A percentile compares a stretch with the other conserved stretches of the same genome.
phyloP scores from a whole-genome alignment of 1,140 invertebrate genomes.

The Akabosia matsudoensis region DNA sequence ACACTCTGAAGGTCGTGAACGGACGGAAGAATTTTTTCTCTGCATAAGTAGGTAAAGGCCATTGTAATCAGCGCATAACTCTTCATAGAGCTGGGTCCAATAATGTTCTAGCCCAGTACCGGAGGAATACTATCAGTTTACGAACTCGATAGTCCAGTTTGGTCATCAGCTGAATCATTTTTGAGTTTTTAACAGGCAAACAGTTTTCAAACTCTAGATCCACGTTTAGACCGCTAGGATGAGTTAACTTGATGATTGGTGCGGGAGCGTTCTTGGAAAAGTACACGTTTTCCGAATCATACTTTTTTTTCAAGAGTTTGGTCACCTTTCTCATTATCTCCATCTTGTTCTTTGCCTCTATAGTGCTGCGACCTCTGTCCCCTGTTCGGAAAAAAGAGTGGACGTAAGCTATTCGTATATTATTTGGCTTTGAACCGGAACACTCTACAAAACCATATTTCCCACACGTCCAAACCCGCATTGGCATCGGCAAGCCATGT shows the following conservation, averaged over 20 bases:
- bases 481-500: slow-evolving; percentile 1
- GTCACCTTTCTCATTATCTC: background rate
- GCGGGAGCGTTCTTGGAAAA: slow-evolving; percentile 57
- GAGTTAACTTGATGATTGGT: slow-evolving; percentile 67
- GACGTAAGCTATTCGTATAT: too few species aligned
- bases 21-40: slow-evolving; percentile 30
- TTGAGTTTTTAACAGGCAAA: slow-evolving; percentile 62
- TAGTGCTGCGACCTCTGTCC: background rate
- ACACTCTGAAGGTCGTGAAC: slow-evolving; percentile 29
- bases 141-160: slow-evolving; percentile 57
- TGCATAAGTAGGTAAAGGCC: slow-evolving; percentile 61
- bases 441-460: too few species aligned
- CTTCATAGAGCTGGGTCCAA: slow-evolving; percentile 55
- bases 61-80: slow-evolving; percentile 63
- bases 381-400: background rate
- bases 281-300: background rate
- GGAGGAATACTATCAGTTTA: slow-evolving; percentile 61
- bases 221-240: slow-evolving; percentile 59
- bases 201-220: slow-evolving; percentile 68
- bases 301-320: background rate
- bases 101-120: slow-evolving; percentile 65
- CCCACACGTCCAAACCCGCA: background rate
- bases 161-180: slow-evolving; percentile 60
- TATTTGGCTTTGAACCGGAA: too few species aligned
- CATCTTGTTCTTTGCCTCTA: background rate